Evolutionary conservation across 2,888 invertebrate genomes (phyloP), one percentile per base, ranked within the genome.

Genomic region (Heliconius cydno): DNA sequence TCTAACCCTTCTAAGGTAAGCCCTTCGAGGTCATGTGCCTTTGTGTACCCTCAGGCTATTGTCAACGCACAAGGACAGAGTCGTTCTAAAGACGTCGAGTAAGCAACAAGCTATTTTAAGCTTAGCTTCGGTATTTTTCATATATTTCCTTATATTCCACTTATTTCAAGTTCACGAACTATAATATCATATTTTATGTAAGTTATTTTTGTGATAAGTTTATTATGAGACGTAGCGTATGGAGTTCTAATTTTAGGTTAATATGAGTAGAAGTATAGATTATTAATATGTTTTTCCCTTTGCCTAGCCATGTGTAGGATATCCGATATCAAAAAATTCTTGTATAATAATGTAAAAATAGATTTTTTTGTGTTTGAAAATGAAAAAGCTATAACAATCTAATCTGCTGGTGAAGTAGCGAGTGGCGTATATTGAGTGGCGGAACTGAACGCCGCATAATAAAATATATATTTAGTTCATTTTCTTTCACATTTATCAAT

Each of bases 1-100:
- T 65, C 28, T 75, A 41, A 65, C 38, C 63, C 28, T 41, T 75
- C 65, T 65, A 65, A 60, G 73, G 34, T 73, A n/a, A 65, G n/a
- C 78, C 60, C 38, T 74, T n/a, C 68, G 78, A 79, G 78, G 78
- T 68, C 74, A 41, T 68, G 63, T 67, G 38, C 78, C 78, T 79
- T 67, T 38, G 28, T 65, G 28, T 75, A 38, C 9, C 25, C 25
- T 65, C 38, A 46, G 19, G 57, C 73, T 60, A 75, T 75, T 75
- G 75, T 75, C 63, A 75, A 75, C 75, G 75, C 28, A 75, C 75
- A 75, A 63, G 75, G 75, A 28, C 73, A 57, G 34, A n/a, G 7
- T 2, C 34, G 73, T 73, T 73, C n/a, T 73, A 30, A 71, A 71
- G 71, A 28, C n/a, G 57, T 12, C 12, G 57, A 57, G 71, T 71